Evolutionary conservation across 2,888 invertebrate genomes (phyloP), one percentile per base, ranked within the genome.

Genomic region (Agriopis marginaria): DNA sequence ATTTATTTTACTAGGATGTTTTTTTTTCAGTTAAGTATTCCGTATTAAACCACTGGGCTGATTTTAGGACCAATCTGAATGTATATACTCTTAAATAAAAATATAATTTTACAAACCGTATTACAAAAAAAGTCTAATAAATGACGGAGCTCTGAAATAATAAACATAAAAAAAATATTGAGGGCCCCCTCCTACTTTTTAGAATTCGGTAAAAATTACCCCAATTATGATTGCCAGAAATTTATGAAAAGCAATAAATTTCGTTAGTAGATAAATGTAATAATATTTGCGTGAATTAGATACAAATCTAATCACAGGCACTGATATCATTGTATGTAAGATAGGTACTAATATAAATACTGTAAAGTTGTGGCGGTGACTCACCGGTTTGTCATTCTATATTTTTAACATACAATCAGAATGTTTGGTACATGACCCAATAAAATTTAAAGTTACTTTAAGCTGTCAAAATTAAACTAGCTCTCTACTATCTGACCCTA

Each of bases 301-400:
- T 58, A 53, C 0, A n/a, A 42, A 64, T 64, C 63, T 64, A 60
- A 56, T 69, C 60, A 68, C 32, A 65, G 69, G 65, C 45, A 69
- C 56, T 51, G 65, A 69, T 56, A 65, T 61, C 61, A 61, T 64
- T 53, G 45, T 40, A 59, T 67, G 44, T 11, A 44, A 56, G 14
- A 50, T 11, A 51, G 44, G 14, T 59, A 60, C 53, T 55, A 42
- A 51, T 47, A 49, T 58, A 39, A 3, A 54, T 8, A 32, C 7
- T n/a, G 32, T 53, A 3, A 47, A 32, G 40, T 51, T 0, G 39
- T 42, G n/a, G 42, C 45, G 40, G 54, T 67, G 56, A 62, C 44
- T 56, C 66, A 67, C 7, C 49, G 7, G 4, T 59, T n/a, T 60
- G 4, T 60, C 47, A 66, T 54, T 53, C 45, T 59, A 59, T 65